Percentiles rank a stretch among this genome's conserved stretches.
Evolutionary conservation across 2,888 invertebrate genomes (phyloP).

Genomic region (Microplitis manilae): DNA sequence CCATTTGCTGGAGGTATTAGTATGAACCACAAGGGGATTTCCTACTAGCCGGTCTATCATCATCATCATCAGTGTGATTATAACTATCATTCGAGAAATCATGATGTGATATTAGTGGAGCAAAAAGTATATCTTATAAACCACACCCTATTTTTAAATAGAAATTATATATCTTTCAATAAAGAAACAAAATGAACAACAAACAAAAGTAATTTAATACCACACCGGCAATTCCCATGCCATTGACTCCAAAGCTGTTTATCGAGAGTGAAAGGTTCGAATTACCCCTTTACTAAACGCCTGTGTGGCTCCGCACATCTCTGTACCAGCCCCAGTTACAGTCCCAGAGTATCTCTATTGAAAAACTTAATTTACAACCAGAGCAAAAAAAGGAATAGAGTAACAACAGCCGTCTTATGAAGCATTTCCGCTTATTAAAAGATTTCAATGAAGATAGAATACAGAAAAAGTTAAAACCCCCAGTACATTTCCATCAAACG

Average conservation of each 20-base stretch:
- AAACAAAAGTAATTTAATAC: neutral
- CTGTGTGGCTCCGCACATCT: no score
- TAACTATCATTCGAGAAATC: neutral
- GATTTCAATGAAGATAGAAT: neutral
- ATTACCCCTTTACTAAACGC: neutral
- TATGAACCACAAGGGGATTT: neutral
- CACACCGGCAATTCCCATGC: neutral
- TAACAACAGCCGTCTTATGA: neutral
- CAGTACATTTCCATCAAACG: neutral
- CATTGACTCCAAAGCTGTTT: neutral
- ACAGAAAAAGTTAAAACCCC: neutral
- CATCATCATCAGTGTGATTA: no score
- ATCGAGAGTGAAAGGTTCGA: neutral
- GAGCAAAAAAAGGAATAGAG: neutral
- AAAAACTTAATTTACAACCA: neutral
- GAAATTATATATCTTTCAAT: neutral
- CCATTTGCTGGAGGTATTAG: neutral
- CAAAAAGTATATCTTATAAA: neutral
- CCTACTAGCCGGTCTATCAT: neutral
- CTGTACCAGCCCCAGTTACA: no score
- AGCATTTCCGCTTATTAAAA: neutral
- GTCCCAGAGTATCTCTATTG: neutral
- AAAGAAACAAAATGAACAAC: neutral
- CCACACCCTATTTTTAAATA: conserved; percentile 1
- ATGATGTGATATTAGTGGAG: no score